Percentiles rank a stretch among this genome's conserved stretches.
These are phyloP conservation scores for Diadumene lineata DNA, from an alignment of 92 coral and sea anemone genomes.

Conservation along the genomic window DNA sequence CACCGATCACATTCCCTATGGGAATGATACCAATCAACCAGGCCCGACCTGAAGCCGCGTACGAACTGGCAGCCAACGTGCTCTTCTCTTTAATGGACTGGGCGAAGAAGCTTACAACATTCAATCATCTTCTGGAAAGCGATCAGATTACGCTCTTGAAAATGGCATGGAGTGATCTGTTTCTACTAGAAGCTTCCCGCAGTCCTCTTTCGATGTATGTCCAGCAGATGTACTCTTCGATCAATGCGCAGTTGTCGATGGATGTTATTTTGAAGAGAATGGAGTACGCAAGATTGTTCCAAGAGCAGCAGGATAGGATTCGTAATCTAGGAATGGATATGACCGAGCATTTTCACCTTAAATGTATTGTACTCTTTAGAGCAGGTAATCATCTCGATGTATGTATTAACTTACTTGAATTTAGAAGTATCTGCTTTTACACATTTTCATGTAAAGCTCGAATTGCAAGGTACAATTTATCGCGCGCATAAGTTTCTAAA, in stretches of 20 bases:
- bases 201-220: slow-evolving; percentile 76
- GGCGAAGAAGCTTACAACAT: slow-evolving; percentile 82
- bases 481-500: background rate
- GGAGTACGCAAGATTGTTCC: slow-evolving; percentile 83
- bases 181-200: slow-evolving; percentile 81
- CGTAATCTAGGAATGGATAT: slow-evolving; percentile 80
- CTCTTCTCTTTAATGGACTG: slow-evolving; percentile 90
- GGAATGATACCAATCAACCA: slow-evolving; percentile 68
- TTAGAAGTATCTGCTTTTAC: too few species aligned
- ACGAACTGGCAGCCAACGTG: slow-evolving; percentile 87
- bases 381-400: slow-evolving; percentile 46
- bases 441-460: too few species aligned
- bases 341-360: slow-evolving; percentile 85
- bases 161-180: slow-evolving; percentile 86
- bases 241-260: slow-evolving; percentile 79
- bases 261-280: slow-evolving; percentile 77
- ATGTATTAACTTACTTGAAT: too few species aligned
- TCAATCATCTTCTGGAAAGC: slow-evolving; percentile 64
- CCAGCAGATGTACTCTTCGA: slow-evolving; percentile 82
- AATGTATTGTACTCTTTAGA: slow-evolving; percentile 81
- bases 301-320: slow-evolving; percentile 81
- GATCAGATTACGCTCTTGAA: slow-evolving; percentile 71
- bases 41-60: slow-evolving; percentile 69
- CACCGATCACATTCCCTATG: slow-evolving; percentile 53
- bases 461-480: background rate